Percentiles rank a stretch among this genome's conserved stretches.
Conservation (phyloP, 2,888 invertebrate genomes). For the Macropis europaea region DNA sequence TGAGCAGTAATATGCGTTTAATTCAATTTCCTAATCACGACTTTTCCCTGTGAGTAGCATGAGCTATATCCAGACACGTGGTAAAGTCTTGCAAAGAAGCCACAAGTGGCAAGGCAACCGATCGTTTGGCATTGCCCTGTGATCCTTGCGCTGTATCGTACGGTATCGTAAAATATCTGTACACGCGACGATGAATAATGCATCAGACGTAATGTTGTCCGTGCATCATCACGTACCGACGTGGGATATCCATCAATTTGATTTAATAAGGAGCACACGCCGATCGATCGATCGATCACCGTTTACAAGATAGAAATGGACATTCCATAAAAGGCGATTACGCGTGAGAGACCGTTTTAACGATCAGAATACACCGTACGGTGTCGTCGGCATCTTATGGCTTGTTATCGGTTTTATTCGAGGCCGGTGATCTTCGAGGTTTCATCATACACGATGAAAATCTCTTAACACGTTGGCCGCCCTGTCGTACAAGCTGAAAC, state of each 20-base stretch:
- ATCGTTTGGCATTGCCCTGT: constrained; percentile 17
- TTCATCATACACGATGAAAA: neutral
- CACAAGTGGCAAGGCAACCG: constrained; percentile 16
- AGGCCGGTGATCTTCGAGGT: neutral
- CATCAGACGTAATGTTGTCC: constrained; percentile 14
- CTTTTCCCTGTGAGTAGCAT: no score
- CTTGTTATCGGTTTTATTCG: constrained; percentile 27
- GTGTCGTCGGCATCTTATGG: neutral
- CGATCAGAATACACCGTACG: constrained; percentile 1
- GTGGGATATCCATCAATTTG: constrained; percentile 45
- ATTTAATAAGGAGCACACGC: constrained; percentile 70
- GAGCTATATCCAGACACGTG: no score
- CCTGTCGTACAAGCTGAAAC: no score
- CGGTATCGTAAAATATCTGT: constrained; percentile 28
- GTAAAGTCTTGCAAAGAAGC: constrained; percentile 15
- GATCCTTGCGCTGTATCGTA: neutral
- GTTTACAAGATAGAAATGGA: constrained; percentile 32
- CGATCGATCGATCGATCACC: constrained; percentile 67
- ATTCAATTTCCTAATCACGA: no score
- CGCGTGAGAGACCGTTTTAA: constrained; percentile 33
- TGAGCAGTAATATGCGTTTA: no score
- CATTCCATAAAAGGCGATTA: constrained; percentile 35
- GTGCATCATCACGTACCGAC: constrained; percentile 25
- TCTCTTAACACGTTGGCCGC: neutral
- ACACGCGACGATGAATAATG: constrained; percentile 26